Evolutionary conservation across 2,113 vertebrate species (phyloP).

Genomic region (Sarotherodon lohbergeri): DNA sequence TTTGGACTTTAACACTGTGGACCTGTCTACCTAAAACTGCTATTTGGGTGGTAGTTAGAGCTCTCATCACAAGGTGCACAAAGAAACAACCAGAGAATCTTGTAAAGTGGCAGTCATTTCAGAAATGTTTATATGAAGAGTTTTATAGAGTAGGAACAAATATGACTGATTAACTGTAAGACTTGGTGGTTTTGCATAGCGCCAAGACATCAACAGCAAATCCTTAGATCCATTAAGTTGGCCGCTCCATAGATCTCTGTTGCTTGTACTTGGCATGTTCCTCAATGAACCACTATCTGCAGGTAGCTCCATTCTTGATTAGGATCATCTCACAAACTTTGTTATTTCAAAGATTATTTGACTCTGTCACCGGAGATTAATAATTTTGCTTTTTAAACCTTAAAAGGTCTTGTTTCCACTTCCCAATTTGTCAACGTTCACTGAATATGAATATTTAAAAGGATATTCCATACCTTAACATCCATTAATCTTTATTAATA

Average conservation of each 20-base stretch:
- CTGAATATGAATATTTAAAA: not conserved
- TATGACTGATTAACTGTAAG: not conserved
- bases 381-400: not conserved
- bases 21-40: not conserved
- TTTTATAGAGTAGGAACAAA: not conserved
- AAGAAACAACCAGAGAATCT: not conserved
- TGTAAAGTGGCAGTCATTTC: not conserved
- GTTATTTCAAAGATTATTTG: not conserved
- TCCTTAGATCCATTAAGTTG: not conserved
- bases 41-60: not conserved
- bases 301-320: not conserved
- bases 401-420: not conserved
- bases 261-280: not conserved
- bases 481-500: not conserved
- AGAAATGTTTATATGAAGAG: not conserved
- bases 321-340: not conserved
- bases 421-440: not conserved
- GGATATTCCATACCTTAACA: not conserved
- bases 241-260: not conserved
- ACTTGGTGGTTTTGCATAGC: not conserved
- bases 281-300: not conserved
- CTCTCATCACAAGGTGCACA: not conserved
- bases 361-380: not conserved
- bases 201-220: not conserved
- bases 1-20: not conserved